Evolutionary conservation across 2,113 vertebrate species (phyloP), one percentile per base, ranked within the genome.

Genomic region (Gallinago undulata): DNA sequence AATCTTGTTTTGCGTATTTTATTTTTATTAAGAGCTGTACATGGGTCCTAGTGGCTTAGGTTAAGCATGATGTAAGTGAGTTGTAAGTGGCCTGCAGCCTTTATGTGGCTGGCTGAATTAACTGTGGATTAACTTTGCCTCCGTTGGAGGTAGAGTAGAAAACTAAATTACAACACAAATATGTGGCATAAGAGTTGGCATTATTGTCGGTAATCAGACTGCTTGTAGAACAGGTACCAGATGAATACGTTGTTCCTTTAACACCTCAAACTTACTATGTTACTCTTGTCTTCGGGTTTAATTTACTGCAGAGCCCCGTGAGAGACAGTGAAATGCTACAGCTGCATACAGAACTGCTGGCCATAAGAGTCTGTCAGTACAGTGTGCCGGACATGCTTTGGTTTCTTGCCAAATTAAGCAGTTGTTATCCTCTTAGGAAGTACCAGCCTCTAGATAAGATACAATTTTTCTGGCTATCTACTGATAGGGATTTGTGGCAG

Each of bases 401-500:
- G 63, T 57, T 78, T 75, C 69, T 53, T 92, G 90, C 93, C 96
- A 95, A 53, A 53, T 90, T 67, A 92, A 92, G 88, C 85, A 92
- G 43, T 67, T 93, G 60, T 64, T 92, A 63, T 11, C 30, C 76
- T 89, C 86, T 94, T 56, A 72, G 76, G 92, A 95, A 94, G 83
- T 51, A 77, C 68, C 92, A 87, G 43, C 51, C 60, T 45, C 48
- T 51, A 84, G 93, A 93, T 94, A 95, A 95, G 90, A 35, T 70
- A 72, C 2, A 3, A 28, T 86, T 90, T 87, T 60, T 66, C 60
- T 90, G 68, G 37, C 64, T 31, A 45, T 35, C 39, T 48, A 35
- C 25, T 28, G 18, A 59, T 11, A 47, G 48, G 47, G n/a, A 21
- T 63, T 37, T 41, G 13, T 73, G 41, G 43, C 66, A 82, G 25